Base-by-base conservation (phyloP, 2,888 invertebrate species). In the Pristionchus japonicus region DNA sequence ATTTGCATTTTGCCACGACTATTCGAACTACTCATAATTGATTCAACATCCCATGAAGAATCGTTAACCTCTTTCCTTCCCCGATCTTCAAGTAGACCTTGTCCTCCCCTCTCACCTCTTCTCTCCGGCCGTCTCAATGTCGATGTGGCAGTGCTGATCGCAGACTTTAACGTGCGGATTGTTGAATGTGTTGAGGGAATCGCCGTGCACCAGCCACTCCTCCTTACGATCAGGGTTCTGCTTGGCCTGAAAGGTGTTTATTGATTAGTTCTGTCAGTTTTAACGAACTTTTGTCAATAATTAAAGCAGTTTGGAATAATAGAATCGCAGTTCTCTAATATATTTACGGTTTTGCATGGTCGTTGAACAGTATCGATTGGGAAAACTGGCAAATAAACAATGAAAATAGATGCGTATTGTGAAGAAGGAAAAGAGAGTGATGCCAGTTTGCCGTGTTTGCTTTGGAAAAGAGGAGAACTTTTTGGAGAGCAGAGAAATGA, bases 141-240 rank as follows among this genome's bases (percentile, higher is more conserved):
- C 40, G 57, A 87, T 87, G 40, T 77, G 31, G 23, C 87, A 87
- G 40, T 34, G 31, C 49, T 74, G 77, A 43, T 77, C 61, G 49
- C 87, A 87, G 1, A 87, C 87, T 40, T 40, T 40, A 1, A 77
- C 77, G 3, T 52, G 13, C 0, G 87, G 37, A 40, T 77, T 57
- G 27, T 9, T 7, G n/a, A 87, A 20, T 0, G 34, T 57, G 4
- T 40, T 57, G 3, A 87, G 74, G 43, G 40, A 43, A 17, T 34
- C 40, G 6, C 87, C 87, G 0, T 7, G 13, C 3, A 87, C 3
- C 40, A 40, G 23, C 87, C 87, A 87, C 40, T 87, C n/a, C 34
- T 61, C 31, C 11, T 27, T 40, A 4, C 52, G 34, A 13, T n/a
- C 37, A 0, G 77, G 57, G 27, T 77, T 52, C 27, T 77, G 77